Conservation (phyloP, 2,888 invertebrate genomes). For the Tetragonisca angustula region DNA sequence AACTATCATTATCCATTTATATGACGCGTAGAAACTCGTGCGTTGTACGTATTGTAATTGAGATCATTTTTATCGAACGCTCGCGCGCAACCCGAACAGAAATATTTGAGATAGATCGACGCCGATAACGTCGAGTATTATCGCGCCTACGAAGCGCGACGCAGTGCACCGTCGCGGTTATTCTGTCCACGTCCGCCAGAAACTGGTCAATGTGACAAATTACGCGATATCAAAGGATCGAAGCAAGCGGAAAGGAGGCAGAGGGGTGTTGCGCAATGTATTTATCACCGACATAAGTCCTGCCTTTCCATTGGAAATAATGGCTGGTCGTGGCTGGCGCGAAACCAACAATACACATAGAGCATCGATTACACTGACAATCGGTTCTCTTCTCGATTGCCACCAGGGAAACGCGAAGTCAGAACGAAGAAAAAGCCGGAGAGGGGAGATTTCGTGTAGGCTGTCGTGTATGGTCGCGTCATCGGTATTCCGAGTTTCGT, state of each 20-base stretch:
- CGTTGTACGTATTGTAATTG: not conserved
- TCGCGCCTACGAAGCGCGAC: slow-evolving; percentile 22
- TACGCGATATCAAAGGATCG: slow-evolving; percentile 49
- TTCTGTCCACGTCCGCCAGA: slow-evolving; percentile 31
- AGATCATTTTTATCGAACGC: not conserved
- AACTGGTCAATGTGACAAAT: slow-evolving; percentile 64
- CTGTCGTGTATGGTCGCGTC: slow-evolving; percentile 31
- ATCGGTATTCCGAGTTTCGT: slow-evolving; percentile 39
- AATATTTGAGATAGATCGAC: slow-evolving; percentile 52
- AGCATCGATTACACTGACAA: slow-evolving; percentile 36
- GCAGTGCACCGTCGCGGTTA: not conserved
- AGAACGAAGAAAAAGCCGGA: slow-evolving; percentile 19
- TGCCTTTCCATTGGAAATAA: slow-evolving; percentile 41
- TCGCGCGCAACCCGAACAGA: slow-evolving; percentile 1
- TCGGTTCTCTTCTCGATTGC: slow-evolving; percentile 21
- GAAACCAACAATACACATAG: slow-evolving; percentile 30
- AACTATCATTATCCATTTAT: not conserved
- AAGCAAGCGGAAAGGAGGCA: slow-evolving; percentile 15
- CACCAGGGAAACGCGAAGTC: slow-evolving; percentile 37
- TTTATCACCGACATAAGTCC: slow-evolving; percentile 44
- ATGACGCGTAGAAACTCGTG: not conserved
- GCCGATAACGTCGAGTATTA: slow-evolving; percentile 28
- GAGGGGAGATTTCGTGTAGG: slow-evolving; percentile 43
- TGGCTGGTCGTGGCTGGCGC: slow-evolving; percentile 10
- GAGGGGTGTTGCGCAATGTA: slow-evolving; percentile 37